Conservation (phyloP, 2,888 invertebrate species). For the Cybosia mesomella region DNA sequence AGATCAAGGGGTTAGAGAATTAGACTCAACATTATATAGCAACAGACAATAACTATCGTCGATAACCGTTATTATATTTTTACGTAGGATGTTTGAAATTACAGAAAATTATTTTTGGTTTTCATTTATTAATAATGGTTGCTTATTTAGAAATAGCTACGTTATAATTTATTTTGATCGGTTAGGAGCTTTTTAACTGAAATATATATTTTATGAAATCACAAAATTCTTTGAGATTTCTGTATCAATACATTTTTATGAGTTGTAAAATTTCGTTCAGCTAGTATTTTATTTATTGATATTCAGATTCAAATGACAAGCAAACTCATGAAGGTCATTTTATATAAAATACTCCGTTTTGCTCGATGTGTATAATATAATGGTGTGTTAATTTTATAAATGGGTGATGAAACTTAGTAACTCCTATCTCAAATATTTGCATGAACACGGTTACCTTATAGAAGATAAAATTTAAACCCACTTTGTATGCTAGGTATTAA, state of each 20-base stretch:
- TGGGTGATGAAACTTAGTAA: background rate
- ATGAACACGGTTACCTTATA: slow-evolving; percentile 3
- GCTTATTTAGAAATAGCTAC: background rate
- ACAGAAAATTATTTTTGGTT: background rate
- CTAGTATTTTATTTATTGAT: too few species aligned
- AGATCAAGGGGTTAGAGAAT: background rate
- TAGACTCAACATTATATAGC: background rate
- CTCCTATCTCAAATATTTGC: background rate
- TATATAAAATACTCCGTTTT: too few species aligned
- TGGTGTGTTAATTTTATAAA: background rate
- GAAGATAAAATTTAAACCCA: background rate
- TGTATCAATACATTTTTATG: too few species aligned
- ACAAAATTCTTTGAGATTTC: background rate
- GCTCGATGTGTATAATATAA: too few species aligned
- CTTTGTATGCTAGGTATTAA: slow-evolving; percentile 4
- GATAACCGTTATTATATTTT: slow-evolving; percentile 1
- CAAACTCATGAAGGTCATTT: too few species aligned
- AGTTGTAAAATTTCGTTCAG: too few species aligned
- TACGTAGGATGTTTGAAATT: background rate
- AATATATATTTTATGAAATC: background rate
- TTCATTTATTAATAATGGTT: background rate
- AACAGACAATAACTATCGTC: slow-evolving; percentile 4
- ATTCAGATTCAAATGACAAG: too few species aligned
- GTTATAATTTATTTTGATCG: background rate
- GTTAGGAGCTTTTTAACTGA: background rate